Evolutionary conservation across 2,888 invertebrate species (phyloP).

Genomic region (Cataglyphis albicans): DNA sequence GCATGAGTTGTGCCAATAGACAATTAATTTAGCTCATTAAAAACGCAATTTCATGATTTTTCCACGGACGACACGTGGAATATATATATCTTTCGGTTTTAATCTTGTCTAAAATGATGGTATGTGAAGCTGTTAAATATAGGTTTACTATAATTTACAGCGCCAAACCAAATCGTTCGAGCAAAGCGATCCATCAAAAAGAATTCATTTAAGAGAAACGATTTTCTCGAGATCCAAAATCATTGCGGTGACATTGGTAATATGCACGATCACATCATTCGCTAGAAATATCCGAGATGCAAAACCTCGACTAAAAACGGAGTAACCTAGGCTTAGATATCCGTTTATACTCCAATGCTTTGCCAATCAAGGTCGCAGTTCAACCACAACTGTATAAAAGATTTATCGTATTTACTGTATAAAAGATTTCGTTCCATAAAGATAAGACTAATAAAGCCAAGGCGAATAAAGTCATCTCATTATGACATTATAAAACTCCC

Average conservation of each 20-base stretch:
- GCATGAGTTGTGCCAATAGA: neutral
- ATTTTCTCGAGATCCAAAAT: neutral
- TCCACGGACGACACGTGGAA: neutral
- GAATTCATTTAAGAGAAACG: neutral
- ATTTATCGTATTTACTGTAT: neutral
- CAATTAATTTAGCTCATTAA: slow-evolving; percentile 27
- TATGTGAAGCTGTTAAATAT: neutral
- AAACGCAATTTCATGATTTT: slow-evolving; percentile 25
- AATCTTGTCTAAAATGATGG: neutral
- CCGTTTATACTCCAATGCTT: neutral
- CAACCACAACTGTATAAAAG: neutral
- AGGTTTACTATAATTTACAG: neutral
- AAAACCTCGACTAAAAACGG: slow-evolving; percentile 45
- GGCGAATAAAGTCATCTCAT: neutral
- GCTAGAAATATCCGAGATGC: slow-evolving; percentile 58
- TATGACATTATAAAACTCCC: neutral
- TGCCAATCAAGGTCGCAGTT: neutral
- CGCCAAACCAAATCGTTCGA: neutral
- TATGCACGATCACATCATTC: slow-evolving; percentile 15
- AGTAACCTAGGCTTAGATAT: slow-evolving; percentile 51
- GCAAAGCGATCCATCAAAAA: neutral
- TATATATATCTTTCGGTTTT: neutral
- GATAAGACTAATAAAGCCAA: neutral
- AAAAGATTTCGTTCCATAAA: neutral
- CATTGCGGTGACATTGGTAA: slow-evolving; percentile 7